These are phyloP conservation scores for Rhombomys opimus DNA, from an alignment of 2,113 vertebrate species.

Conservation along the genomic window DNA sequence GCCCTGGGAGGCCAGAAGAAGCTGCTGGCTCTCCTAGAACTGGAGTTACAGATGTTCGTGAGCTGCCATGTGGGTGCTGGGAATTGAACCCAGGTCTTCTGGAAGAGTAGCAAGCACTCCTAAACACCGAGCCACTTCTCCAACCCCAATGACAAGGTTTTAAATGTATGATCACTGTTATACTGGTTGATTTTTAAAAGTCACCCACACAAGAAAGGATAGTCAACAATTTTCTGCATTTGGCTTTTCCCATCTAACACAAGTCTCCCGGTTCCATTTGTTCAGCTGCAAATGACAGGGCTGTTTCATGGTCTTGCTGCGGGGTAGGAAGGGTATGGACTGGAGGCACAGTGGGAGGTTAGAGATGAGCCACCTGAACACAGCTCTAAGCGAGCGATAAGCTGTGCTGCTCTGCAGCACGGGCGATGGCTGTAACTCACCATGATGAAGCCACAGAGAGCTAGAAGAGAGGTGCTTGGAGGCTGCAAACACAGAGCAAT, in stretches of 20 bases:
- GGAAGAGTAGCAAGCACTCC: background rate
- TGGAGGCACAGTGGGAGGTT: background rate
- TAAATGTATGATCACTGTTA: background rate
- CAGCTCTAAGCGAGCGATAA: background rate
- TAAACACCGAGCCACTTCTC: background rate
- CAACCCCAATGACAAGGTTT: background rate
- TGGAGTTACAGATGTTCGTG: background rate
- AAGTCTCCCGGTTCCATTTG: background rate
- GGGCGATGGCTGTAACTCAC: background rate
- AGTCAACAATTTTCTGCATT: background rate
- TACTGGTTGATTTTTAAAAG: background rate
- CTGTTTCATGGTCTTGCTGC: background rate
- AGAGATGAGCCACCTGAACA: too few relatives aligned
- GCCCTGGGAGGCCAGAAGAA: background rate
- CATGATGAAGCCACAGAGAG: background rate
- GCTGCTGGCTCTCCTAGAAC: background rate
- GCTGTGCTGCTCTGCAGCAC: background rate
- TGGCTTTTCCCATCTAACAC: background rate
- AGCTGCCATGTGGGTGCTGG: background rate
- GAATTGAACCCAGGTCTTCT: background rate
- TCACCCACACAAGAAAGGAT: background rate
- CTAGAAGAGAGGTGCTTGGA: background rate
- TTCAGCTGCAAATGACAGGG: background rate
- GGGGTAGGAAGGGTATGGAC: too few relatives aligned
- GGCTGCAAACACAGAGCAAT: background rate